phyloP scores from a whole-genome alignment of 2,888 invertebrate genomes.

The Microplitis deprimator region DNA sequence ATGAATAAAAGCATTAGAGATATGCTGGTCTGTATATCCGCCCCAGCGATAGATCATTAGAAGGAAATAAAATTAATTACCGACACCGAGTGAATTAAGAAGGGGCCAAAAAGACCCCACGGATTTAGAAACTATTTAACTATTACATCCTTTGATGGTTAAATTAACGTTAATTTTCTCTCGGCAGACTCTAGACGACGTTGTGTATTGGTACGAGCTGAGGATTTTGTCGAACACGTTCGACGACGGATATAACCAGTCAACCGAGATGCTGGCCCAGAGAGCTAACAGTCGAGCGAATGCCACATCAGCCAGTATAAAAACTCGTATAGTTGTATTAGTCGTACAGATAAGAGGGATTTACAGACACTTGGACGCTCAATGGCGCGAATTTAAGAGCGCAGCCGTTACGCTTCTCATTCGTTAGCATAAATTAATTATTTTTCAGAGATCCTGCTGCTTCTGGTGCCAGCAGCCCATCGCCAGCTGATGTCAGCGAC shows the following conservation, averaged over 20 bases:
- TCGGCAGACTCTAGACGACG: background rate
- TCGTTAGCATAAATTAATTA: conserved; percentile 71
- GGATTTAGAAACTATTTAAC: conserved; percentile 40
- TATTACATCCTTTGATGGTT: conserved; percentile 38
- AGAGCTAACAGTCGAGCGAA: conserved; percentile 49
- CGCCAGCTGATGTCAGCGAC: conserved; percentile 57
- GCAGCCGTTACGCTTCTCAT: conserved; percentile 70
- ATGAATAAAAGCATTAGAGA: background rate
- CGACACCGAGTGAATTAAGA: conserved; percentile 46
- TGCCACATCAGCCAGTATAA: conserved; percentile 44
- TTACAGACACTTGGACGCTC: conserved; percentile 68
- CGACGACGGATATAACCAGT: conserved; percentile 65
- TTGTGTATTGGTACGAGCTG: background rate
- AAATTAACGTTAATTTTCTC: conserved; percentile 41
- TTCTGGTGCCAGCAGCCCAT: background rate
- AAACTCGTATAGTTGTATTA: background rate
- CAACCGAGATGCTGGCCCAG: conserved; percentile 54
- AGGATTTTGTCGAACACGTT: conserved; percentile 58
- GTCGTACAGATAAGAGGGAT: conserved; percentile 51
- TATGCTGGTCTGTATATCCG: background rate
- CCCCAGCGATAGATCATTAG: conserved; percentile 45
- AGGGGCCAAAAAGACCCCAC: conserved; percentile 42
- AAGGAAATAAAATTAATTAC: conserved; percentile 60
- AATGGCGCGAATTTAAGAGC: conserved; percentile 70
- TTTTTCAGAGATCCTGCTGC: conserved; percentile 53